Base-by-base conservation (phyloP, 1,140 invertebrate genomes). In the Trichoplusia ni region DNA sequence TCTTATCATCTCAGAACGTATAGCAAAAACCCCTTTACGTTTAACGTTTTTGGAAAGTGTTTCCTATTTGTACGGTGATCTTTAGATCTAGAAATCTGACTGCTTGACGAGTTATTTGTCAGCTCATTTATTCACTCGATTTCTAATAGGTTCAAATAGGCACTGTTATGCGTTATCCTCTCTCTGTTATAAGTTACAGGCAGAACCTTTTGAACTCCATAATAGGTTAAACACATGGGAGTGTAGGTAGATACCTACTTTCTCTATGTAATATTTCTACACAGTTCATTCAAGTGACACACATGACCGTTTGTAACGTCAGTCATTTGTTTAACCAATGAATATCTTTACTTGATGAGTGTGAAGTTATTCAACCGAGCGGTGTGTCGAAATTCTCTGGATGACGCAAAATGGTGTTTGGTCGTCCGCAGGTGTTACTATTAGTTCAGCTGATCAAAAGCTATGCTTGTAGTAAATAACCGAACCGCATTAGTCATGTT, bases 391-490 rank as follows among this genome's bases (percentile, higher is more conserved):
- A 84, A 84, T 82, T 77, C 69, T 66, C 70, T 64, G 47, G 42
- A 81, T 86, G 83, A 86, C 83, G 83, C 76, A 81, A 75, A 59
- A 65, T 46, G 53, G 29, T 73, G 69, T 67, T 64, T 68, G 64
- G 51, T 46, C 46, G 44, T 59, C 49, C 73, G 49, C 81, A 82
- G 73, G 71, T 81, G 80, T 46, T 54, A 21, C 1, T 80, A 67
- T 86, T 84, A 67, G 71, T 63, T 71, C 84, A 85, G 78, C 75
- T 80, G 82, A 11, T 46, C 31, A n/a, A 37, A 25, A 16, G 25
- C 47, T 31, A 33, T 68, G 29, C 33, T 60, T 11, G 4, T 16
- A 53, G 21, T 25, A 51, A 51, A 53, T 62, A 54, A 49, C 46
- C 21, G 37, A 29, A 46, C 7, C 37, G 8, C 40, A 29, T 21